Base-by-base conservation (phyloP, 2,113 vertebrate species). In the Ammodramus savannarum region DNA sequence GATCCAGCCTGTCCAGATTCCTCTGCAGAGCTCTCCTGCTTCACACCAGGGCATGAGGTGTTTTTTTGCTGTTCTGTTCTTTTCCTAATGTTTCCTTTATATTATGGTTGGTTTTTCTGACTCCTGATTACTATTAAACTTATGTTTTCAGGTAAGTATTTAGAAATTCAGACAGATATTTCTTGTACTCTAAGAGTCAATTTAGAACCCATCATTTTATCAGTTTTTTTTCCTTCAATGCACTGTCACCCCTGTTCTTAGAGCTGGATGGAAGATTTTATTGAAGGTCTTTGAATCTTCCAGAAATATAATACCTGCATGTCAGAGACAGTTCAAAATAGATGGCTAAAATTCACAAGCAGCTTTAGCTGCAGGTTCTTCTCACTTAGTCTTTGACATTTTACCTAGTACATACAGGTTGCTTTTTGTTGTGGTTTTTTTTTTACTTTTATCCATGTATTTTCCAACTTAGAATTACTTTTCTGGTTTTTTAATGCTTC, bases 401-500 rank as follows among this genome's bases (percentile, higher is more conserved):
- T 73, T 61, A 22, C 18, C 8, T 81, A 36, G 25, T 74, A 31
- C 7, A 13, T 25, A 14, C 0, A 1, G 5, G 12, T 10, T 77
- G 6, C 11, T 38, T 38, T 38, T 38, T 38, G 38, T 38, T 38
- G 38, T 38, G 0, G 1, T 0, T 11, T 18, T 1, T 17, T 49
- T 32, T 20, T 32, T 4, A 4, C 10, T 71, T 85, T 41, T 46
- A 27, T 46, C 31, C 10, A 11, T 43, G 17, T 41, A 7, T 80
- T 90, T 90, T 94, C n/a, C 16, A 65, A 10, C 26, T 55, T 86
- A 8, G 59, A 81, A 68, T 48, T 29, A 69, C 29, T 67, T 12
- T 10, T 16, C 20, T 43, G 3, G 4, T 90, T 77, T 89, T 39
- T 19, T n/a, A n/a, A 20, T 41, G 15, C 7, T 78, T 84, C 36